Base-by-base conservation (phyloP, 2,797 vertebrate species). In the Erethizon dorsatum region DNA sequence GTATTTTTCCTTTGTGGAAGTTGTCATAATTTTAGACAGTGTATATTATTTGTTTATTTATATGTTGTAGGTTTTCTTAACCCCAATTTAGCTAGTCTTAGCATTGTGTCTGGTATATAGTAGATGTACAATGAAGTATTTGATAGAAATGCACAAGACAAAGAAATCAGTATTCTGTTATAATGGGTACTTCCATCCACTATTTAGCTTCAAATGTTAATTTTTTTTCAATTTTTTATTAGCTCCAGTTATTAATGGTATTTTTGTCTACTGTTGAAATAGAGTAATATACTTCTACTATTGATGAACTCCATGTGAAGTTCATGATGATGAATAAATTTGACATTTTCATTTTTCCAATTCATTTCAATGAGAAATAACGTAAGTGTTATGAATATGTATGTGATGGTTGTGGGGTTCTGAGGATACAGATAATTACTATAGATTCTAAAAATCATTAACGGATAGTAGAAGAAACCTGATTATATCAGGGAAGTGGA, bases 221-320 rank as follows among this genome's bases (percentile, higher is more conserved):
- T 0, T 33, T 69, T 0, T 2, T n/a, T 56, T 57, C 4, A 0
- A 1, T 22, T 69, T 4, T 69, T 63, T 24, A 57, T 80, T 91
- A 37, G 18, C 6, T 91, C 5, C 73, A 65, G 54, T 86, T 90
- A 54, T 93, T 83, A 79, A 77, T 41, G 4, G 10, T 12, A 50
- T 63, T 94, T 84, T 78, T 92, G n/a, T 67, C 90, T 82, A 52
- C 22, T 83, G 0, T 71, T 95, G 63, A 47, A 71, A 93, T 87
- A 83, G 26, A 83, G 0, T 83, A 80, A 54, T 9, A 57, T 54
- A 94, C 56, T 93, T 83, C 82, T 96, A 67, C 85, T 83, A 45
- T 37, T 90, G 45, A 71, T n/a, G 31, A 63, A 82, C 94, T 97
- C 95, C 96, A 77, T 86, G 85, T 91, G 57, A 94, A 63, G 28